Evolutionary conservation across 1,140 invertebrate genomes (phyloP).

Genomic region (Drosophila auraria): DNA sequence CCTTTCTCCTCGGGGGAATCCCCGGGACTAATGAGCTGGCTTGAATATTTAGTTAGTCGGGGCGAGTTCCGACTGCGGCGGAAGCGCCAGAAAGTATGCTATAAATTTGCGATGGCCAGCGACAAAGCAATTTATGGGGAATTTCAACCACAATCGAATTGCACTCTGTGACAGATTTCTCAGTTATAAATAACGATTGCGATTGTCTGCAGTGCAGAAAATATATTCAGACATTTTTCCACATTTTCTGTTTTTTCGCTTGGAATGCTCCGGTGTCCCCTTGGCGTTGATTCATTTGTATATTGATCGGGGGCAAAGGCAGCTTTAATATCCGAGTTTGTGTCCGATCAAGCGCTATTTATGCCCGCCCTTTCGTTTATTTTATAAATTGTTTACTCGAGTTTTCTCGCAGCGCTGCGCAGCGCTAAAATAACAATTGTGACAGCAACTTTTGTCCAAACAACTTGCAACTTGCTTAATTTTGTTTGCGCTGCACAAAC

Average conservation of each 20-base stretch:
- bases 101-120: slow-evolving; percentile 53
- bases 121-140: slow-evolving; percentile 51
- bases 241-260: background rate
- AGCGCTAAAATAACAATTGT: slow-evolving; percentile 47
- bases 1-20: slow-evolving; percentile 12
- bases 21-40: slow-evolving; percentile 63
- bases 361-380: slow-evolving; percentile 14
- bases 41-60: slow-evolving; percentile 58
- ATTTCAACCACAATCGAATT: slow-evolving; percentile 50
- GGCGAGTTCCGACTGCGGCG: slow-evolving; percentile 20
- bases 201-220: slow-evolving; percentile 25
- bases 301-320: slow-evolving; percentile 4
- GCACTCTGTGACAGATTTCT: slow-evolving; percentile 41
- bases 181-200: slow-evolving; percentile 54
- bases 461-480: slow-evolving; percentile 64
- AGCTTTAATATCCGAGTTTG: slow-evolving; percentile 14
- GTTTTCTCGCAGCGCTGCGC: slow-evolving; percentile 3
- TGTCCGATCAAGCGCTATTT: background rate
- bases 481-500: slow-evolving; percentile 70
- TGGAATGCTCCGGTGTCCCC: background rate
- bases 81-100: slow-evolving; percentile 40
- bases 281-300: slow-evolving; percentile 27
- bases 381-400: slow-evolving; percentile 41
- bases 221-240: slow-evolving; percentile 3
- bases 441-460: slow-evolving; percentile 44